Evolutionary conservation across 2,888 invertebrate species (phyloP), one percentile per base, ranked within the genome.

Genomic region (Noctua pronuba): DNA sequence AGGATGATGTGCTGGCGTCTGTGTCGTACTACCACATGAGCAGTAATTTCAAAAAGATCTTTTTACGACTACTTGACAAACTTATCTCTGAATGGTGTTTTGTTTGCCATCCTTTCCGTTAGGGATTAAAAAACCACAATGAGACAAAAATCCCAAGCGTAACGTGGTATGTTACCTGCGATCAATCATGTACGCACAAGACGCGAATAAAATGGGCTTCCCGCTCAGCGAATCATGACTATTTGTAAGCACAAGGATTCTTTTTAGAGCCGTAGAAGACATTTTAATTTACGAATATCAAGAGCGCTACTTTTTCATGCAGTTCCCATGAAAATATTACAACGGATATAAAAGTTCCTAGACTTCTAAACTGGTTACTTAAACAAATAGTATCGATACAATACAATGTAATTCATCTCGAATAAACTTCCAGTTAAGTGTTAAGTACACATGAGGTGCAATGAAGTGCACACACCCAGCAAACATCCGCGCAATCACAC

Each of bases 401-500:
- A 89, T 92, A 94, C 94, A 93, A 92, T 92, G 94, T 93, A 92
- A 93, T 91, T 87, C 89, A 90, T 89, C 87, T 86, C 86, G 89
- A 91, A 89, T 91, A 90, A 90, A 90, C 90, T 93, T 93, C 91
- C 92, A 93, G 86, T 83, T 92, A 90, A 93, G 73, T 58, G 69
- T 41, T 52, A 38, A 60, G 91, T 88, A 81, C 86, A 88, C 89
- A 82, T 86, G 89, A 90, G 91, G 91, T 90, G 92, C 87, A 91
- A 91, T 88, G 84, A 91, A 93, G 92, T 93, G 90, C 85, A 87
- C 84, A 85, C 87, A 90, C 90, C 88, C 90, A 88, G 89, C 92
- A 95, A 95, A 95, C 95, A 95, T 95, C 95, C 95, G 94, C 85
- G 92, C 93, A 93, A 93, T 93, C 94, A 91, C 91, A 92, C 90